Evolutionary conservation across 1,140 invertebrate species (phyloP), one percentile per base, ranked within the genome.

Genomic region (Drosophila tani): DNA sequence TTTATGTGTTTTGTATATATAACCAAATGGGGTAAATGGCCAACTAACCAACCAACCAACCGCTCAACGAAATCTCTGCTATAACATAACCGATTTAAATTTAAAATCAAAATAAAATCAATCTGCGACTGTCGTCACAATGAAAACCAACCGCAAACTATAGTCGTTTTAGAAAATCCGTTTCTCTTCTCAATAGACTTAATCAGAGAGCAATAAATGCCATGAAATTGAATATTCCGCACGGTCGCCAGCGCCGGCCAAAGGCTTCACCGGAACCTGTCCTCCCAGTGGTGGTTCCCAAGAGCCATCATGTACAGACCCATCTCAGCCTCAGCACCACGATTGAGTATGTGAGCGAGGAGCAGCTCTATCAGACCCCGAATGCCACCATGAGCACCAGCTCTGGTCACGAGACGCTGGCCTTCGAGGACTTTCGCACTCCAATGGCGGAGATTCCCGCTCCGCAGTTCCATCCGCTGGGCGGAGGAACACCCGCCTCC

Each of bases 171-270:
- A 92, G 91, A 88, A 92, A 92, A 92, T 92, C 91, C 83, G 81
- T 92, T 92, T 92, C 91, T 92, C 91, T 92, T 81, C 90, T 92
- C 69, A 92, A 91, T 90, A 92, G 86, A 91, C 84, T 92, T 58
- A 92, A 92, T 92, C 91, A 92, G 64, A 92, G 77, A 87, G 84
- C 91, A 75, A 79, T 91, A 75, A 92, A 92, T 73, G 84, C 82
- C 55, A 92, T 92, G 84, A 91, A 91, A 88, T 77, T 92, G 56
- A 91, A 80, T 87, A 92, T 92, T 76, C 86, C 91, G 21, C 60
- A 81, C 19, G 19, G 81, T 57, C 76, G 81, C 15, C 76, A 85
- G 46, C 74, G 79, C 24, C 63, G 77, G n/a, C 78, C 67, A 27
- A 47, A 70, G 43, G 58, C 63, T 14, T 46, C 53, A 15, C 53